Conservation (phyloP, 2,113 vertebrate species). For the Telmatochromis sp. region DNA sequence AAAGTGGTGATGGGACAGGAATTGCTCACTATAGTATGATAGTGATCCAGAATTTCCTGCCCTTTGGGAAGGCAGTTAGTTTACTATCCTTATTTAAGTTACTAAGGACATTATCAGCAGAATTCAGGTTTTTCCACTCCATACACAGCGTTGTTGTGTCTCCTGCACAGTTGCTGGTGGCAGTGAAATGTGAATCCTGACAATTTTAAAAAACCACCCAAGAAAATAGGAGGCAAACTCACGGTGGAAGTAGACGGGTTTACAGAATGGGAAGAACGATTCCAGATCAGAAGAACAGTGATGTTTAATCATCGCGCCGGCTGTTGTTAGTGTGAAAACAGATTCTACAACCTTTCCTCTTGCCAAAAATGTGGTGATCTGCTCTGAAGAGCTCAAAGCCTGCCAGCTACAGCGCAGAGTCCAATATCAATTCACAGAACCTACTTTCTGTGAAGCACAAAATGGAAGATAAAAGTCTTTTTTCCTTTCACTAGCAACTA, state of each 20-base stretch:
- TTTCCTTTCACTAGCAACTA: neutral
- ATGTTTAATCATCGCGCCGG: neutral
- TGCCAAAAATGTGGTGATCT: neutral
- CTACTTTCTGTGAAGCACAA: neutral
- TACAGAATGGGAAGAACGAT: neutral
- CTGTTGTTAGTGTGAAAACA: neutral
- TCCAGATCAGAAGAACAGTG: neutral
- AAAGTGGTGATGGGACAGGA: neutral
- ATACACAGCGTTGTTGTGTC: neutral
- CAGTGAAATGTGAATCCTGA: neutral
- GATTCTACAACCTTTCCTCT: neutral
- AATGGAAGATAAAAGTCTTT: neutral
- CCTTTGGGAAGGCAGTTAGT: neutral
- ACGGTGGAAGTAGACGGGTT: neutral
- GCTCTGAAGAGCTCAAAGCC: neutral
- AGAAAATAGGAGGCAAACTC: neutral
- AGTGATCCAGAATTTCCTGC: neutral
- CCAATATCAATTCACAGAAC: neutral
- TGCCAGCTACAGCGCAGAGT: neutral
- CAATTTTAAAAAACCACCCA: neutral
- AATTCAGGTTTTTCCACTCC: neutral
- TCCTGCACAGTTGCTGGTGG: neutral
- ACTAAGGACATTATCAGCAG: neutral
- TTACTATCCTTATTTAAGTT: neutral
- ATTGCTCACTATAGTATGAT: neutral